Conservation (phyloP, 2,888 invertebrate species). For the Dromius quadrimaculatus region DNA sequence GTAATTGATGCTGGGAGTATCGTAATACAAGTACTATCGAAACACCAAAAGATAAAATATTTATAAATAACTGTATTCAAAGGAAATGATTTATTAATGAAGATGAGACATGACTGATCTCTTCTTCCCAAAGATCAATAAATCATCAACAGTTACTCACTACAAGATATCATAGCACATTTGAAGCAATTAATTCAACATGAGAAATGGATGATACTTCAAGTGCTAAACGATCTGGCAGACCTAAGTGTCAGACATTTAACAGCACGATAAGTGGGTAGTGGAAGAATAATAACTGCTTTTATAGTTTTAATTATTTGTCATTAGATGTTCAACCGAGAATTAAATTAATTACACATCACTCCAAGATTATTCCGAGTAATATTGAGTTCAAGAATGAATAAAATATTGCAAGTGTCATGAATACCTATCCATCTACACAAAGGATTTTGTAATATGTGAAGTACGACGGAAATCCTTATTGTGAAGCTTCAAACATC, state of each 20-base stretch:
- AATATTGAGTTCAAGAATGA: no score
- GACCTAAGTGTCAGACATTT: slow-evolving; percentile 19
- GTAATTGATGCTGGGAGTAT: no score
- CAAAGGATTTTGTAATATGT: no score
- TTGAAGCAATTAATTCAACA: slow-evolving; percentile 21
- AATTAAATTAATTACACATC: slow-evolving; percentile 22
- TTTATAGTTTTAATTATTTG: slow-evolving; percentile 18
- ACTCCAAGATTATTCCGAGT: no score
- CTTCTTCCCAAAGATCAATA: neutral
- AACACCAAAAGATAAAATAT: no score
- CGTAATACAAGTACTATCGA: no score
- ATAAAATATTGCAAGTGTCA: no score
- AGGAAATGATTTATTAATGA: slow-evolving; percentile 16
- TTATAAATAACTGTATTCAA: neutral
- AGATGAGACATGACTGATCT: neutral
- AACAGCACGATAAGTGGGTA: slow-evolving; percentile 10
- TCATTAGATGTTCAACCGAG: slow-evolving; percentile 10
- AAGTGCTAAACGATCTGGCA: slow-evolving; percentile 25
- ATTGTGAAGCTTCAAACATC: no score
- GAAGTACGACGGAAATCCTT: no score
- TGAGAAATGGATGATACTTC: slow-evolving; percentile 20
- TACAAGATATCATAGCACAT: slow-evolving; percentile 21
- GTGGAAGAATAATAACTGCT: slow-evolving; percentile 23
- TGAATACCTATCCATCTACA: no score
- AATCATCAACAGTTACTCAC: slow-evolving; percentile 12